These are phyloP conservation scores for Steinernema khuongi DNA, from an alignment of 1,140 invertebrate species.

Conservation along the genomic window DNA sequence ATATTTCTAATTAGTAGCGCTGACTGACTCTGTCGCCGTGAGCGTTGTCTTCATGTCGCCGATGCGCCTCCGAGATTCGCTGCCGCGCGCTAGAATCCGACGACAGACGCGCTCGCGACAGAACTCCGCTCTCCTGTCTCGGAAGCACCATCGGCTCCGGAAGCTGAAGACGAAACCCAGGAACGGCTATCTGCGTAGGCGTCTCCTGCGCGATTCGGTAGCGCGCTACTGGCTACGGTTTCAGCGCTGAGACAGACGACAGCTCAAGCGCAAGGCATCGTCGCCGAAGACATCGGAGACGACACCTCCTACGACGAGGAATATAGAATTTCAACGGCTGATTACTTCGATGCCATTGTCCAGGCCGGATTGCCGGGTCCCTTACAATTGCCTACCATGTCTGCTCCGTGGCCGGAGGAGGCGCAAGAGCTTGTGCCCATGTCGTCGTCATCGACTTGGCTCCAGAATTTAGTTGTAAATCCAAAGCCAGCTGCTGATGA, in stretches of 20 bases:
- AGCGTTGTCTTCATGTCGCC: background rate
- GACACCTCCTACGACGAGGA: background rate
- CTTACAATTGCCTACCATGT: constrained; percentile 16
- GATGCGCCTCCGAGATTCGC: background rate
- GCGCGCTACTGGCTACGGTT: background rate
- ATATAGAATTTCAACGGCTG: constrained; percentile 29
- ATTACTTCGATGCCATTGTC: constrained; percentile 36
- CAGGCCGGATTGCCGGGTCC: constrained; percentile 25
- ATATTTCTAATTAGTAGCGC: constrained; percentile 11
- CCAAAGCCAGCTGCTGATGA: background rate
- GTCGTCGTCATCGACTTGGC: constrained; percentile 15
- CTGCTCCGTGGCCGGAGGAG: background rate
- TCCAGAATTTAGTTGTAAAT: constrained; percentile 2
- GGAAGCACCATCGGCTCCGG: background rate
- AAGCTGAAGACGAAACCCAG: background rate
- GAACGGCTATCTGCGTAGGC: background rate
- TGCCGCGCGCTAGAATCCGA: background rate
- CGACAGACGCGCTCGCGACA: background rate
- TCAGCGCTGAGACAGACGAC: background rate
- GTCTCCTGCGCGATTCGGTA: background rate
- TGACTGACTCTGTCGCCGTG: background rate
- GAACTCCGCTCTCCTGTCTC: background rate
- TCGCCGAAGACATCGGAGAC: background rate
- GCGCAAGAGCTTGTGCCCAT: background rate
- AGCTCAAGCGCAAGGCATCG: background rate